Percentiles rank a stretch among this genome's conserved stretches.
Evolutionary conservation across 2,797 vertebrate species (phyloP).

Genomic region (Heliangelus exortis): DNA sequence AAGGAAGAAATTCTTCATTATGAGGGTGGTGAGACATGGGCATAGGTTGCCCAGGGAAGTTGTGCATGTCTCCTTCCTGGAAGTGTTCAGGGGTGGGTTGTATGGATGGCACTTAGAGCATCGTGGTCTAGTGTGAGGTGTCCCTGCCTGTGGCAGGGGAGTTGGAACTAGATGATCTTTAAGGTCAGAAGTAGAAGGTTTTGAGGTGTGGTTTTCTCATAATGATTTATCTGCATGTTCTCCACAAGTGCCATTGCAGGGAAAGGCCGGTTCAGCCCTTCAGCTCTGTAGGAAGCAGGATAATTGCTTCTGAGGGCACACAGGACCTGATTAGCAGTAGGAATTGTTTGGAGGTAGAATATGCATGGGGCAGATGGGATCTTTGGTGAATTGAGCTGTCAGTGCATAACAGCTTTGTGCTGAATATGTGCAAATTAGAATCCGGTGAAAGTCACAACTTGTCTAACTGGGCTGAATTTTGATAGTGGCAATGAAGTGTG

Average conservation of each 20-base stretch:
- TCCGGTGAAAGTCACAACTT: neutral
- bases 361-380: neutral
- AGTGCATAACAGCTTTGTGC: slow-evolving; percentile 10
- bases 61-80: too few species aligned
- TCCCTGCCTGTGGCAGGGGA: too few species aligned
- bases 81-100: too few species aligned
- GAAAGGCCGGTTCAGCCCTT: neutral
- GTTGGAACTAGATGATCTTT: too few species aligned
- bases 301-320: neutral
- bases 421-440: slow-evolving; percentile 18
- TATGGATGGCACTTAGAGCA: too few species aligned
- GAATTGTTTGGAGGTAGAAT: slow-evolving; percentile 31
- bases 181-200: neutral
- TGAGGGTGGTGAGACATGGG: too few species aligned
- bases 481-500: neutral
- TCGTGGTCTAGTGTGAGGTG: too few species aligned
- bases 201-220: neutral
- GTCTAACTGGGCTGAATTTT: neutral
- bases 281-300: neutral
- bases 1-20: too few species aligned
- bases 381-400: slow-evolving; percentile 34
- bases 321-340: slow-evolving; percentile 9
- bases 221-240: neutral
- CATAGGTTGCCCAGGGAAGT: too few species aligned
- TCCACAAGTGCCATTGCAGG: neutral